These are phyloP conservation scores for Gonioctena quinquepunctata DNA, from an alignment of 1,140 invertebrate genomes.

Conservation along the genomic window DNA sequence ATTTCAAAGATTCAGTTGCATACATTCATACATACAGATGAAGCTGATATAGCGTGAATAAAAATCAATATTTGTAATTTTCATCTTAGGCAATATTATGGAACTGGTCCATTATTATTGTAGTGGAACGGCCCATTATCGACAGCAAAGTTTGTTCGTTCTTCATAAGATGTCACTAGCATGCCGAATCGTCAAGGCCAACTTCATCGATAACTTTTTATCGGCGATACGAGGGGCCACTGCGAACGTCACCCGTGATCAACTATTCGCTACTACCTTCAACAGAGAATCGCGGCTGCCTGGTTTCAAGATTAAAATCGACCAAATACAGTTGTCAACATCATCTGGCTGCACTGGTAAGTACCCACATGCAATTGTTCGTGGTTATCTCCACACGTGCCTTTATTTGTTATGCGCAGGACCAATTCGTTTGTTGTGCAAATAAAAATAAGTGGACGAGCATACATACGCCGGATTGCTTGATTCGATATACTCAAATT, in stretches of 20 bases:
- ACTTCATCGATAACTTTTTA: constrained; percentile 31
- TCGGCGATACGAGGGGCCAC: constrained; percentile 33
- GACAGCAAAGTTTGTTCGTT: neutral
- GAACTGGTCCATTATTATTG: too few species aligned
- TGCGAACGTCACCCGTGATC: constrained; percentile 18
- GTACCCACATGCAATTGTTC: constrained; percentile 41
- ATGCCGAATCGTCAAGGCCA: neutral
- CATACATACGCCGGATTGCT: neutral
- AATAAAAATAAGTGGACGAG: constrained; percentile 6
- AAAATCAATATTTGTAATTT: too few species aligned
- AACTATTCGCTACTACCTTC: neutral
- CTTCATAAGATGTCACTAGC: neutral
- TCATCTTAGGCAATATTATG: too few species aligned
- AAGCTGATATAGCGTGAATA: too few species aligned
- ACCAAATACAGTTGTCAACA: constrained; percentile 42
- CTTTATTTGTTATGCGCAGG: constrained; percentile 33
- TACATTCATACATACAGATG: too few species aligned
- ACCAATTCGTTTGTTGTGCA: constrained; percentile 24
- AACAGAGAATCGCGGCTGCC: constrained; percentile 10
- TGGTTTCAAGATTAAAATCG: constrained; percentile 34
- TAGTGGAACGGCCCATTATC: too few species aligned
- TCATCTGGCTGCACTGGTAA: constrained; percentile 35
- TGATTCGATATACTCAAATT: constrained; percentile 4
- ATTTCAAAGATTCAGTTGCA: too few species aligned
- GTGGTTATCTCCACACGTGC: constrained; percentile 37